Evolutionary conservation across 2,797 vertebrate species (phyloP), one percentile per base, ranked within the genome.

Genomic region (Sebastes glaucus): DNA sequence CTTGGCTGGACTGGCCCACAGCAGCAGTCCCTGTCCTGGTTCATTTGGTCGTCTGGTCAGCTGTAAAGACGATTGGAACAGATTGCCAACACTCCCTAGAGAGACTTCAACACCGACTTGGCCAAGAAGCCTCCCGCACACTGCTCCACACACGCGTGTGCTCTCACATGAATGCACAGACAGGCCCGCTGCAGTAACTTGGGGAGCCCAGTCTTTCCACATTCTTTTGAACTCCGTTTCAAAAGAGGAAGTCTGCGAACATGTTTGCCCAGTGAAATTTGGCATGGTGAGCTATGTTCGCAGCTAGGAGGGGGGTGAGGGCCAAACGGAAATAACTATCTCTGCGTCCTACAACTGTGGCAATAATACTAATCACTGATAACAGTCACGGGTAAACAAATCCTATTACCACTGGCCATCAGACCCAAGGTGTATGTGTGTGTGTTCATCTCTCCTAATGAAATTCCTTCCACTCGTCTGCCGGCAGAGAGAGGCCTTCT

Each of bases 61-160:
- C 92, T 95, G 94, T 95, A 94, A 95, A 95, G 93, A 93, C 92
- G 90, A 94, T 94, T 93, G 93, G 93, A 95, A 94, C 94, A 95
- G 93, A 94, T 94, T 94, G 94, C 93, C 92, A 94, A 93, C 92
- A 91, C 91, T 94, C 94, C 93, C 94, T 91, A 89, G 92, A 95
- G 93, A 95, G 92, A 92, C 92, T 93, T 92, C 93, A 92, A 93
- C 93, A 94, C 91, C 86, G 90, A 92, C 92, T 92, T 88, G 87
- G 93, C 94, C 92, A 94, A 93, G 94, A 93, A 89, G 92, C 91
- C 90, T 91, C 91, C 89, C 80, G 92, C 90, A 86, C 90, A 71
- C 87, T 66, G 87, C 88, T 89, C 87, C 84, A 88, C 46, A 49
- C 91, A 89, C 88, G 88, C 90, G 84, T 92, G 90, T 89, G 81